These are phyloP conservation scores for Anser brachyrhynchus DNA, from an alignment of 2,113 vertebrate genomes.

Conservation along the genomic window DNA sequence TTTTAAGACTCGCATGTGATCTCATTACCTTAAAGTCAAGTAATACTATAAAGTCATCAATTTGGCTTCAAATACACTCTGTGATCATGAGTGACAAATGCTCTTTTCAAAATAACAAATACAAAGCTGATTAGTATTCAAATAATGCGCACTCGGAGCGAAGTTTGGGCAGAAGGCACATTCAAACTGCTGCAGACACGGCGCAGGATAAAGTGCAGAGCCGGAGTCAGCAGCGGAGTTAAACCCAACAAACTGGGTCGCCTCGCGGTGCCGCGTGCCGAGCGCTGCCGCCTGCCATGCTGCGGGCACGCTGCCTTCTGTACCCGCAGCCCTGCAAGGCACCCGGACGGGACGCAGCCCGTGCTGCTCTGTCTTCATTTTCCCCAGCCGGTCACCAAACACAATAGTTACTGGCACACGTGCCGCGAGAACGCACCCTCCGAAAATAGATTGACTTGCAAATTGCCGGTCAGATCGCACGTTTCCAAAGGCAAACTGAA, in stretches of 20 bases:
- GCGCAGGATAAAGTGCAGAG: rapidly evolving
- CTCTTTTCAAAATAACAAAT: neutral
- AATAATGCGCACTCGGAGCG: rapidly evolving
- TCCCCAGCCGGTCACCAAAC: neutral
- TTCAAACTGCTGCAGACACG: rapidly evolving
- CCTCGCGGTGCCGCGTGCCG: neutral
- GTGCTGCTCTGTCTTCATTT: neutral
- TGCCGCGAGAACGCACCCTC: neutral
- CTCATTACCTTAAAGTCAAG: neutral
- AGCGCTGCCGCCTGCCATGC: rapidly evolving
- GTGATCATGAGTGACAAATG: neutral
- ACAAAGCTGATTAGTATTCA: neutral
- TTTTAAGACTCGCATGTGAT: neutral
- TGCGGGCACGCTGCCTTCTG: rapidly evolving
- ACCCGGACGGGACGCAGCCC: neutral
- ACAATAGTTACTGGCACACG: neutral
- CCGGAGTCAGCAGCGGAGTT: neutral
- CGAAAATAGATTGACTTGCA: neutral
- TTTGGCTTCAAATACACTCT: neutral
- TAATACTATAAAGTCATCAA: neutral
- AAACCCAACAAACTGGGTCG: neutral
- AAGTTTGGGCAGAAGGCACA: neutral
- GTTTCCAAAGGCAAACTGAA: conserved; percentile 33
- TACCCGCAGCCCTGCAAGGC: neutral
- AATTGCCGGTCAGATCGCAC: neutral